Conservation (phyloP, 2,888 invertebrate species). For the Phlogophora meticulosa region DNA sequence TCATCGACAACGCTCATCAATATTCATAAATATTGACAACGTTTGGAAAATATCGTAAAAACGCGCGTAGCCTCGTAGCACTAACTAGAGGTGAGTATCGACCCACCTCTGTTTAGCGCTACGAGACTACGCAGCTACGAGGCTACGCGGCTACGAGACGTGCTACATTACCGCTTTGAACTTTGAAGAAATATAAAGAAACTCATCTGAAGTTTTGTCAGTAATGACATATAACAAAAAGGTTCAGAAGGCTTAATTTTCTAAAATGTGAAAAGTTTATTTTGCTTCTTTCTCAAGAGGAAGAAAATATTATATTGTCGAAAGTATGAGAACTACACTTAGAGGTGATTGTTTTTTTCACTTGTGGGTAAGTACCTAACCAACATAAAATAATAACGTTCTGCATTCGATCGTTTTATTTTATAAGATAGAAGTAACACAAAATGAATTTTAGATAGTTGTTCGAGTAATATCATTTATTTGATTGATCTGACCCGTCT, state of each 20-base stretch:
- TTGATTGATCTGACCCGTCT: too few relatives aligned
- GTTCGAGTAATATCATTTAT: too few relatives aligned
- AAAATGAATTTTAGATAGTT: too few relatives aligned
- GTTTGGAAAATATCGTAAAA: conserved; percentile 53
- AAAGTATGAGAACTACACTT: too few relatives aligned
- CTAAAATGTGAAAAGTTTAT: not conserved
- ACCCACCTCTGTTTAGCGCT: conserved; percentile 37
- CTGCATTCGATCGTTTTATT: too few relatives aligned
- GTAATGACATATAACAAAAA: conserved; percentile 26
- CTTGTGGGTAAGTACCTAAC: too few relatives aligned
- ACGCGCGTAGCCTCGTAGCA: not conserved
- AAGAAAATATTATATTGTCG: too few relatives aligned
- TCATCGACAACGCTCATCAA: conserved; percentile 56
- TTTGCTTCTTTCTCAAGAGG: too few relatives aligned
- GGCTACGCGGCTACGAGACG: conserved; percentile 40
- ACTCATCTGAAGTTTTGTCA: conserved; percentile 62
- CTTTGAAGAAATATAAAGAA: conserved; percentile 60
- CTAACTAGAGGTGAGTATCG: too few relatives aligned
- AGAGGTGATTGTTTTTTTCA: too few relatives aligned
- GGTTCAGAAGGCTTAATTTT: conserved; percentile 10
- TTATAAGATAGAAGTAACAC: too few relatives aligned
- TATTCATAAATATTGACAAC: conserved; percentile 56
- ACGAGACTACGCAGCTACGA: conserved; percentile 31
- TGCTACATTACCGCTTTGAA: conserved; percentile 51
- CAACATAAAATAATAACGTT: too few relatives aligned